These are phyloP conservation scores for Macquaria australasica DNA, from an alignment of 2,113 vertebrate genomes.

Conservation along the genomic window DNA sequence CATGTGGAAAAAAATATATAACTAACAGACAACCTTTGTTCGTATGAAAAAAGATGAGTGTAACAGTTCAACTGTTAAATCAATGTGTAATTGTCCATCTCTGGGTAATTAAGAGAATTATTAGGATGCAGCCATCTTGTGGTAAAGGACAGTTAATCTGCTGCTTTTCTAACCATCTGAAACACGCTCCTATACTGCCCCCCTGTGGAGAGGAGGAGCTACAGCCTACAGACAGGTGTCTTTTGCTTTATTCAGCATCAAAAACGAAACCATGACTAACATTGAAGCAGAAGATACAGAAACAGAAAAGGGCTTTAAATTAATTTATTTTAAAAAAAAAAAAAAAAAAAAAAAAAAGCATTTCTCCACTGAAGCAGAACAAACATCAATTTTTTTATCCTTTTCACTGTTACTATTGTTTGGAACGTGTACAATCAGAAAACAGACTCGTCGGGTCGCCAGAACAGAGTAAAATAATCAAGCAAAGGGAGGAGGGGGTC, in stretches of 20 bases:
- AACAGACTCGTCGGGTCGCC: slow-evolving; percentile 69
- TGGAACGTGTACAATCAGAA: slow-evolving; percentile 81
- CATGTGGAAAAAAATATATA: too few relatives aligned
- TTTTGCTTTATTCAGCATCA: background rate
- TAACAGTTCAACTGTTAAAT: too few relatives aligned
- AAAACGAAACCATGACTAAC: background rate
- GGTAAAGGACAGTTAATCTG: slow-evolving; percentile 13
- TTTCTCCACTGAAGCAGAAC: slow-evolving; percentile 86
- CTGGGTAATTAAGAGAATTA: too few relatives aligned
- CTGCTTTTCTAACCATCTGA: background rate
- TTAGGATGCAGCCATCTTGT: slow-evolving; percentile 24
- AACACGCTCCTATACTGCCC: background rate
- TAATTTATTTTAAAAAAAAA: slow-evolving; percentile 84
- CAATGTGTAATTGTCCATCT: too few relatives aligned
- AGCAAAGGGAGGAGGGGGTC: slow-evolving; percentile 38
- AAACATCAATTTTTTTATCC: slow-evolving; percentile 78
- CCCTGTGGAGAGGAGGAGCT: slow-evolving; percentile 24
- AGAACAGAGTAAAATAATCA: slow-evolving; percentile 70
- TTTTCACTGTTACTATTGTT: slow-evolving; percentile 65
- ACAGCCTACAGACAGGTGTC: background rate
- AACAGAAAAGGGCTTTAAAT: slow-evolving; percentile 80
- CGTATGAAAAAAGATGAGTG: too few relatives aligned
- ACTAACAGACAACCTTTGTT: too few relatives aligned
- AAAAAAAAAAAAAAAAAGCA: slow-evolving; percentile 50
- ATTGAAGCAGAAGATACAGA: background rate